Percentiles rank a stretch among this genome's conserved stretches.
Conservation (phyloP, 2,797 vertebrate species). For the Ciconia nigra region DNA sequence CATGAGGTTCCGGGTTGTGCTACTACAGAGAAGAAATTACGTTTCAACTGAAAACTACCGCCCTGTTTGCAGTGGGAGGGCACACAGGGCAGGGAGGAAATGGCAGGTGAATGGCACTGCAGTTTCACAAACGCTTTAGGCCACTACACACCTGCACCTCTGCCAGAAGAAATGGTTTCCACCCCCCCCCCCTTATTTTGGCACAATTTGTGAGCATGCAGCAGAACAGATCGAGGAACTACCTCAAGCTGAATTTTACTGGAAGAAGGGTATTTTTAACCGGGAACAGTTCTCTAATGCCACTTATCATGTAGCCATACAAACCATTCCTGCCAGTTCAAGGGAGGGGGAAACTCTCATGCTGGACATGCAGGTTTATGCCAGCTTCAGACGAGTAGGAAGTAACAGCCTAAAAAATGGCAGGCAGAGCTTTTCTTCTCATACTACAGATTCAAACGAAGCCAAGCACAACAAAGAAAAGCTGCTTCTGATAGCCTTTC, state of each 20-base stretch:
- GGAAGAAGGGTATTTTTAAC: not conserved
- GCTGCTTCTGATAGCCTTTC: not conserved
- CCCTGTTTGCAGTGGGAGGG: not conserved
- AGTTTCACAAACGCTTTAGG: not conserved
- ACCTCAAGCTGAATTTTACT: not conserved
- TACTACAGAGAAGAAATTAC: not conserved
- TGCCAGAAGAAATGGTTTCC: not conserved
- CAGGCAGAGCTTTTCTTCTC: not conserved
- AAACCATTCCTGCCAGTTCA: not conserved
- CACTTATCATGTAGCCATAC: fast-evolving
- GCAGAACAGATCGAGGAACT: not conserved
- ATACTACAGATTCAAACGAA: not conserved
- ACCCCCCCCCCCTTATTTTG: not conserved
- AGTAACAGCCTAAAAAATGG: not conserved
- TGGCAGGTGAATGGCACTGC: not conserved
- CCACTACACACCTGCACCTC: not conserved
- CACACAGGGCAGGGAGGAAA: not conserved
- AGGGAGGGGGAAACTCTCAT: not conserved
- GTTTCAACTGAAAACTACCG: not conserved
- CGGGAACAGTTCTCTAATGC: not conserved
- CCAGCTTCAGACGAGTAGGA: not conserved
- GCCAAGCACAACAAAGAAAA: not conserved
- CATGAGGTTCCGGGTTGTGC: not conserved
- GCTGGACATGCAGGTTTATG: not conserved
- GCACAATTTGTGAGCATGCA: not conserved